phyloP scores from a whole-genome alignment of 2,113 vertebrate genomes.

The Stercorarius parasiticus region DNA sequence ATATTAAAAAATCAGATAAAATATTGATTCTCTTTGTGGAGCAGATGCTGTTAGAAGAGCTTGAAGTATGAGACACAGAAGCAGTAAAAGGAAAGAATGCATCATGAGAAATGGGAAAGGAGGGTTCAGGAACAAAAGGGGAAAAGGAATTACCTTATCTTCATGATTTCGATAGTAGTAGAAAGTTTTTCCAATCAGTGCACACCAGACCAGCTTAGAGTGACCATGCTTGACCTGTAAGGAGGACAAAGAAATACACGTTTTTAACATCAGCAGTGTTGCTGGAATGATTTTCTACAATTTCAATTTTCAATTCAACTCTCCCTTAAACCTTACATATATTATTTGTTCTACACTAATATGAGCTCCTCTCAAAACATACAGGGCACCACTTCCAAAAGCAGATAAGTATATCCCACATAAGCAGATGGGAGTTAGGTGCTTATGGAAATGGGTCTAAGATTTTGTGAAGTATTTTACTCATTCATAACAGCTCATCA shows the following conservation, averaged over 20 bases:
- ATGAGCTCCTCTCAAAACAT: background rate
- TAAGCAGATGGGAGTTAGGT: background rate
- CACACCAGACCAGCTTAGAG: conserved; percentile 90
- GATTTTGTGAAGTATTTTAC: background rate
- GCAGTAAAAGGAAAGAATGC: background rate
- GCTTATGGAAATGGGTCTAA: background rate
- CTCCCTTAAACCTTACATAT: background rate
- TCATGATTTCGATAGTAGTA: conserved; percentile 89
- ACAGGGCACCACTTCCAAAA: background rate
- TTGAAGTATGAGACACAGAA: background rate
- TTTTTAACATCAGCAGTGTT: background rate
- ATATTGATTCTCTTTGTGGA: background rate
- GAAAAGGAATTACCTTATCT: conserved; percentile 78
- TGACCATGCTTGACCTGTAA: conserved; percentile 89
- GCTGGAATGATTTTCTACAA: background rate
- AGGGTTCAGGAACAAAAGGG: background rate
- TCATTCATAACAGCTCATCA: background rate
- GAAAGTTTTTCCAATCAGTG: conserved; percentile 83
- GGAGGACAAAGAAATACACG: background rate
- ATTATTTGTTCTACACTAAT: background rate
- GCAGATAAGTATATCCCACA: background rate
- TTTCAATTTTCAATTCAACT: background rate
- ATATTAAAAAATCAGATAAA: background rate
- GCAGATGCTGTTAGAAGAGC: background rate
- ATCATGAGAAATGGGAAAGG: background rate